Percentiles rank a stretch among this genome's conserved stretches.
These are phyloP conservation scores for Ectemnius lituratus DNA, from an alignment of 2,888 invertebrate genomes.

Conservation along the genomic window DNA sequence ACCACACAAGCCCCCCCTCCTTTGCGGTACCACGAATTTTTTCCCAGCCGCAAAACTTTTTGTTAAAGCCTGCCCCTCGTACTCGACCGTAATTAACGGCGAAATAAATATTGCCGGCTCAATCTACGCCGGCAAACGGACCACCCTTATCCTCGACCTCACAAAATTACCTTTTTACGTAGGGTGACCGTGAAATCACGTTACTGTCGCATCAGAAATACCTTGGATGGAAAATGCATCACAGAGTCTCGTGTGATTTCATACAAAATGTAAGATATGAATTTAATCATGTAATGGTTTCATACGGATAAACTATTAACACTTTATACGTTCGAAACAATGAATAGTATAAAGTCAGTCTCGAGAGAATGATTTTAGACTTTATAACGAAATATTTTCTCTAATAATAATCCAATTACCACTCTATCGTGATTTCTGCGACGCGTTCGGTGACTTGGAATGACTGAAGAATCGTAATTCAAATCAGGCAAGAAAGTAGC, in stretches of 20 bases:
- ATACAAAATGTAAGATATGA: not conserved
- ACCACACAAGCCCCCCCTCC: slow-evolving; percentile 1
- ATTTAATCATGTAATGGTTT: not conserved
- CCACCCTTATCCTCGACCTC: too few species aligned
- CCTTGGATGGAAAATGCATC: too few species aligned
- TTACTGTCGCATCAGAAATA: not conserved
- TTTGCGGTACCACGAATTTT: not conserved
- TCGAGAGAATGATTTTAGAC: not conserved
- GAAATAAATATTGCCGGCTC: slow-evolving; percentile 13
- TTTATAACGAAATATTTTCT: not conserved
- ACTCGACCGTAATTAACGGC: slow-evolving; percentile 4
- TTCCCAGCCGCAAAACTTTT: not conserved
- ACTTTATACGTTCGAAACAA: not conserved
- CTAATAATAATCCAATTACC: slow-evolving; percentile 4
- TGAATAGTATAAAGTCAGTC: not conserved
- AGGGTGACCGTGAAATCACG: too few species aligned
- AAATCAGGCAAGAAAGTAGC: too few species aligned
- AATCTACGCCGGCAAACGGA: not conserved
- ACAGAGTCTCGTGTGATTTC: too few species aligned
- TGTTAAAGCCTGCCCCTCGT: not conserved
- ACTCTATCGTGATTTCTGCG: not conserved
- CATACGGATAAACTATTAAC: not conserved
- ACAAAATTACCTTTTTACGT: too few species aligned
- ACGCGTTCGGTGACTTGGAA: too few species aligned
- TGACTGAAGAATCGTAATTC: too few species aligned